Base-by-base conservation (phyloP, 2,888 invertebrate species). In the Pheosia tremula region DNA sequence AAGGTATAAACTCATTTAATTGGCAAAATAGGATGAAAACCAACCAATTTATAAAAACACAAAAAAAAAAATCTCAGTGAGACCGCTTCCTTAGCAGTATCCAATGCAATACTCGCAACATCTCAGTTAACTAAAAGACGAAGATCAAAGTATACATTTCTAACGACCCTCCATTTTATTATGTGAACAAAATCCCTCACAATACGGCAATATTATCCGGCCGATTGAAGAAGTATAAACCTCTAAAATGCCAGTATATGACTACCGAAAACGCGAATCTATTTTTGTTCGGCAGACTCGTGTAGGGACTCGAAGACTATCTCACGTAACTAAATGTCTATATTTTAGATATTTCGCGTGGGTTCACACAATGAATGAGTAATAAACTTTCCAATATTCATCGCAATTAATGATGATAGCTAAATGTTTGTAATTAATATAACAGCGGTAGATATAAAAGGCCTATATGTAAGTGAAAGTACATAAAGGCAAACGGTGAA, bases 141-240 rank as follows among this genome's bases (percentile, higher is more conserved):
- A 6, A 50, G 24, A 50, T 50, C 24, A 50, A 24, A 50, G 47
- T 49, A 24, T 5, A 3, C n/a, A 47, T 47, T n/a, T 50, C 24
- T 50, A 50, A 10, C 54, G 54, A 54, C 3, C 11, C 6, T 10
- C n/a, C 50, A 52, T 38, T n/a, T 5, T 11, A 10, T 9, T 43
- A 45, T 57, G 5, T 49, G n/a, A 11, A 52, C 56, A 60, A 50
- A 55, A 36, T 56, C 49, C 45, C 39, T 47, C 39, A 60, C 55
- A 45, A 59, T 67, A 71, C 59, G 49, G 53, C 37, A n/a, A 60
- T 62, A 71, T 70, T 66, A 66, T 66, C 53, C 62, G 61, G 63
- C 55, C 59, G 64, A 60, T 66, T 62, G 63, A 59, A 62, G 54
- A 61, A 37, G 39, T 56, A 62, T 62, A 60, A 71, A 73, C 71